These are phyloP conservation scores for Batillaria attramentaria DNA, from an alignment of 1,140 invertebrate genomes.

Conservation along the genomic window DNA sequence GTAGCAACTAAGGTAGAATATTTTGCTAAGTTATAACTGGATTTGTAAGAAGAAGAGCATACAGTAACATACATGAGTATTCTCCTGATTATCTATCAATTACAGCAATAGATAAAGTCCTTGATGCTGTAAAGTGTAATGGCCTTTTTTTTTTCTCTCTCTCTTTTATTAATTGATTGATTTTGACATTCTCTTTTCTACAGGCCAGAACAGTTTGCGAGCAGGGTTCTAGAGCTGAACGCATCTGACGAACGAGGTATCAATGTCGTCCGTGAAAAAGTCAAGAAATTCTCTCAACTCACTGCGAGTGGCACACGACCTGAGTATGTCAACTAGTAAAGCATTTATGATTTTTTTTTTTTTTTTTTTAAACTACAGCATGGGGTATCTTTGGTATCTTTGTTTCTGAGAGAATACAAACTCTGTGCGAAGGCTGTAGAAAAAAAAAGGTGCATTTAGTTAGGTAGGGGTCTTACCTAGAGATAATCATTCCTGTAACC, in stretches of 20 bases:
- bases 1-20: too few relatives aligned
- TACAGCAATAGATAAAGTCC: background rate
- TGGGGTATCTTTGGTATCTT: too few relatives aligned
- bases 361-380: too few relatives aligned
- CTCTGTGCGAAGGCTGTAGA: too few relatives aligned
- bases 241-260: conserved; percentile 99
- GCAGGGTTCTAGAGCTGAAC: conserved; percentile 94
- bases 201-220: conserved; percentile 68
- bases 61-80: background rate
- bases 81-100: background rate
- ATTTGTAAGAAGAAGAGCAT: background rate
- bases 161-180: background rate
- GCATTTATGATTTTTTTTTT: too few relatives aligned
- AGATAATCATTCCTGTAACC: too few relatives aligned
- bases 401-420: too few relatives aligned
- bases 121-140: background rate
- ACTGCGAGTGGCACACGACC: conserved; percentile 83
- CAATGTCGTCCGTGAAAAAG: conserved; percentile 96
- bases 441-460: too few relatives aligned
- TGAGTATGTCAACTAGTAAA: conserved; percentile 78
- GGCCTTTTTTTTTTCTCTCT: background rate
- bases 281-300: conserved; percentile 88
- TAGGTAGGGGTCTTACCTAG: too few relatives aligned
- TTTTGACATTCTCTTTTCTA: background rate
- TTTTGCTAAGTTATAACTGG: background rate